Conservation (phyloP, 2,888 invertebrate species). For the Polydrusus tereticollis region DNA sequence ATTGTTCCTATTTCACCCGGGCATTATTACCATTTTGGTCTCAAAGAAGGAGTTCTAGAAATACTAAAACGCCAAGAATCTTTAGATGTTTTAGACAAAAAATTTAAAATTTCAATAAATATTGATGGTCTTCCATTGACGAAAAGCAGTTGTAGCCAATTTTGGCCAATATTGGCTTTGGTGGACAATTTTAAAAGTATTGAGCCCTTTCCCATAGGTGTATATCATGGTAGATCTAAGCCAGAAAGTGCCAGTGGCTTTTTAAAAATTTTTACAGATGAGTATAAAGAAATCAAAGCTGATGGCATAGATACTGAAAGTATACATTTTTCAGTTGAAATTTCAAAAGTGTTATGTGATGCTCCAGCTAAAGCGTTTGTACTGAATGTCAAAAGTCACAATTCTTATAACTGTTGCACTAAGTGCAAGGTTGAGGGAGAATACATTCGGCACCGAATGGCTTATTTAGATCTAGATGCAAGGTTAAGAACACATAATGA, state of each 20-base stretch:
- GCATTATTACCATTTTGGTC: neutral
- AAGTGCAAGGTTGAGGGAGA: constrained; percentile 49
- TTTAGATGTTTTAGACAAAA: too few species aligned
- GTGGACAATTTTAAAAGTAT: constrained; percentile 4
- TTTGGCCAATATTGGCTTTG: constrained; percentile 50
- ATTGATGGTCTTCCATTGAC: constrained; percentile 50
- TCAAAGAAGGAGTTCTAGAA: neutral
- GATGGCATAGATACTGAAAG: neutral
- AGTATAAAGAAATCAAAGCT: constrained; percentile 34
- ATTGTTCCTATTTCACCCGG: neutral
- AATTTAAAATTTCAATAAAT: constrained; percentile 33
- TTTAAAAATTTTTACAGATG: constrained; percentile 46
- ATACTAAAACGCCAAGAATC: neutral
- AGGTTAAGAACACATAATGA: neutral
- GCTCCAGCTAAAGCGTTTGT: constrained; percentile 7
- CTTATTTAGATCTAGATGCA: constrained; percentile 42
- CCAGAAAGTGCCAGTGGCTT: constrained; percentile 46
- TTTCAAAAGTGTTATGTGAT: neutral
- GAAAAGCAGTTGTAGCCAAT: constrained; percentile 16
- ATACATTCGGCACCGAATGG: constrained; percentile 36
- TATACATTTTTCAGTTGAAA: neutral
- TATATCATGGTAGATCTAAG: constrained; percentile 48
- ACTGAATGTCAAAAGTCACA: constrained; percentile 13
- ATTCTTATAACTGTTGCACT: constrained; percentile 33
- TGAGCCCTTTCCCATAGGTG: constrained; percentile 32